These are phyloP conservation scores for Murina feae DNA, from an alignment of 2,113 vertebrate genomes.

Conservation along the genomic window DNA sequence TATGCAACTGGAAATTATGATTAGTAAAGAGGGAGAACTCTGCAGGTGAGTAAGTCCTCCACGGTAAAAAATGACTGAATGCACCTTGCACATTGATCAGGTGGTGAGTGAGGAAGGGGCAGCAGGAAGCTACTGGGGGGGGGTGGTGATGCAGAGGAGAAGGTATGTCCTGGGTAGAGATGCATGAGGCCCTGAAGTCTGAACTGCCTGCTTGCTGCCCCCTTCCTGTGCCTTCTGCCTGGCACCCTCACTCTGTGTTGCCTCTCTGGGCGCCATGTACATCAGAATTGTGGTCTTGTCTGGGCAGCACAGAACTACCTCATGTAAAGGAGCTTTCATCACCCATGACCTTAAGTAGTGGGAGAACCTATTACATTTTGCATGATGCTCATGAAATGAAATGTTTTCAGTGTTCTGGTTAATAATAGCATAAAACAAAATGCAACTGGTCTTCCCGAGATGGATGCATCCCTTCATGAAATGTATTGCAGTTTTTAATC, in stretches of 20 bases:
- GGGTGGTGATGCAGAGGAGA: neutral
- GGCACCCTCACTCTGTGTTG: rapidly evolving
- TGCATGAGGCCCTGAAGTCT: rapidly evolving
- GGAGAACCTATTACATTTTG: neutral
- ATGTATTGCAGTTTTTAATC: neutral
- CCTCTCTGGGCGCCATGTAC: neutral
- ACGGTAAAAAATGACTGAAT: neutral
- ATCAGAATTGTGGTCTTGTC: rapidly evolving
- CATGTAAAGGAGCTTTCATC: neutral
- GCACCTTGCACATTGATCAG: rapidly evolving
- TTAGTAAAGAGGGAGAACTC: neutral
- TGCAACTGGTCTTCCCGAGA: neutral
- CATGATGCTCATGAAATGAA: neutral
- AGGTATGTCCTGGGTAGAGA: rapidly evolving
- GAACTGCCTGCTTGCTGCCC: too few relatives aligned
- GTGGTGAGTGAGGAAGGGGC: neutral
- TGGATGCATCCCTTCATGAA: neutral
- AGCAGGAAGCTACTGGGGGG: rapidly evolving
- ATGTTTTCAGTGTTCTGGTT: neutral
- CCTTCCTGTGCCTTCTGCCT: rapidly evolving
- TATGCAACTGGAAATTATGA: neutral
- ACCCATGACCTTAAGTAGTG: neutral
- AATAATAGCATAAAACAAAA: neutral
- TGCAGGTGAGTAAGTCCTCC: too few relatives aligned
- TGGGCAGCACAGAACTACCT: rapidly evolving